Conservation (phyloP, 2,888 invertebrate genomes). For the Tachina fera region DNA sequence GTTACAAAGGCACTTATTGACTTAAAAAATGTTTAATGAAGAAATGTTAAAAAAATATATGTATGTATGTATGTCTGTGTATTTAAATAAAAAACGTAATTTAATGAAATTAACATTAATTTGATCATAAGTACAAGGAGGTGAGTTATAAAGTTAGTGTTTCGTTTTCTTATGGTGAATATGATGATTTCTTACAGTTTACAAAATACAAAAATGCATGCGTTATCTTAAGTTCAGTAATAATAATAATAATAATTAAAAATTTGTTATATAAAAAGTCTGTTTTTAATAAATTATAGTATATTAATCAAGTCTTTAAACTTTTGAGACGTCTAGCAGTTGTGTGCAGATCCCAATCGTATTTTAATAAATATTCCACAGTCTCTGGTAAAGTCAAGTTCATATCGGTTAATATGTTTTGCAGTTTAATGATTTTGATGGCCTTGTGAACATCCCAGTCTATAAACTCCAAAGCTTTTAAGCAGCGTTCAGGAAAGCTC, state of each 20-base stretch:
- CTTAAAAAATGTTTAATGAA: conserved; percentile 38
- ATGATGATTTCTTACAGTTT: conserved; percentile 19
- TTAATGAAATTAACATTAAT: conserved; percentile 64
- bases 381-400: conserved; percentile 79
- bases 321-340: conserved; percentile 79
- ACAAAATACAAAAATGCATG: conserved; percentile 61
- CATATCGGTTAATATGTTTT: conserved; percentile 79
- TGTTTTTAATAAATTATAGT: conserved; percentile 10
- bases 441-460: conserved; percentile 95
- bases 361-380: conserved; percentile 79
- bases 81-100: conserved; percentile 35
- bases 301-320: conserved; percentile 69
- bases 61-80: too few relatives aligned
- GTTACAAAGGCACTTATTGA: conserved; percentile 69
- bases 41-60: conserved; percentile 26
- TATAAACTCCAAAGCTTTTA: conserved; percentile 91
- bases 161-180: conserved; percentile 8
- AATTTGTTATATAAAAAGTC: conserved; percentile 3
- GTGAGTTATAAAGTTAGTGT: conserved; percentile 30
- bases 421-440: conserved; percentile 86
- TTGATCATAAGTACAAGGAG: conserved; percentile 69
- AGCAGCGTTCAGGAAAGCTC: conserved; percentile 90
- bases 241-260: conserved; percentile 28
- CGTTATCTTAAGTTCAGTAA: conserved; percentile 36
- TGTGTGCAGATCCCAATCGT: conserved; percentile 83